These are phyloP conservation scores for Peromyscus attwateri DNA, from an alignment of 2,797 vertebrate species.

Conservation along the genomic window DNA sequence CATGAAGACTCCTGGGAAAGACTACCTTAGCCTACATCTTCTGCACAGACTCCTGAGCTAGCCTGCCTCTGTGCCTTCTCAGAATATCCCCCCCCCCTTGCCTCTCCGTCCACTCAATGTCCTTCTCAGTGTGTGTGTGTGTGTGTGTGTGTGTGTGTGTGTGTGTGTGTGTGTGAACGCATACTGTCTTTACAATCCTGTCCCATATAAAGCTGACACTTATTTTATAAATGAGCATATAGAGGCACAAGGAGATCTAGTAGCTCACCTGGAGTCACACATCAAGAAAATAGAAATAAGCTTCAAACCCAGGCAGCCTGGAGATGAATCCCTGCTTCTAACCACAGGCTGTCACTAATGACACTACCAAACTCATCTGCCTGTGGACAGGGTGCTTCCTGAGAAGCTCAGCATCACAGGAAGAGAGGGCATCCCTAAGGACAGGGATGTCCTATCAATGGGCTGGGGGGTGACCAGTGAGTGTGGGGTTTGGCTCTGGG, in stretches of 20 bases:
- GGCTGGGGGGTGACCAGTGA: background rate
- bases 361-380: background rate
- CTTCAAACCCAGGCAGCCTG: background rate
- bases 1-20: background rate
- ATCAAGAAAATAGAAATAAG: background rate
- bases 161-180: background rate
- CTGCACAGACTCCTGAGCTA: background rate
- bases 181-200: background rate
- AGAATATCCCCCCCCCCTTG: too few relatives aligned
- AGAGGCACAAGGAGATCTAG: background rate
- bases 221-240: background rate
- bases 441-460: background rate
- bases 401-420: background rate
- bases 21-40: background rate
- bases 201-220: background rate
- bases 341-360: accelerated
- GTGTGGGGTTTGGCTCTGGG: background rate
- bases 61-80: background rate
- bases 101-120: background rate
- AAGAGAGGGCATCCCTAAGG: background rate
- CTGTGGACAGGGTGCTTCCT: accelerated
- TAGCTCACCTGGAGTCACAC: background rate
- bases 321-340: accelerated
- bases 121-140: background rate
- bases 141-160: background rate